A percentile compares a stretch with the other conserved stretches of the same genome.
phyloP scores from a whole-genome alignment of 2,113 vertebrate species.

The Pterophyllum scalare region DNA sequence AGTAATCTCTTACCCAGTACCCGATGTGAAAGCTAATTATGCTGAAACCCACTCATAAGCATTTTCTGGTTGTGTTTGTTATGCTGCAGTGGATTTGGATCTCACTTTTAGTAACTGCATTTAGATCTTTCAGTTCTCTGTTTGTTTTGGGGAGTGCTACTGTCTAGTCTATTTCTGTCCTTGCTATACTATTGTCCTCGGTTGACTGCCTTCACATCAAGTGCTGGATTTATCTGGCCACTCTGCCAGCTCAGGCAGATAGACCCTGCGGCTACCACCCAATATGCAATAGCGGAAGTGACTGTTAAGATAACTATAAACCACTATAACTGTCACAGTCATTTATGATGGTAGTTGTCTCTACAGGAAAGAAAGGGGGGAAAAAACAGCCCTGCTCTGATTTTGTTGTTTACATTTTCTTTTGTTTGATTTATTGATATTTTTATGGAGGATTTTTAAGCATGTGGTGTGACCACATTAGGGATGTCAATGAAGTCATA shows the following conservation, averaged over 20 bases:
- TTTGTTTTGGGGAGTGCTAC: slow-evolving; percentile 62
- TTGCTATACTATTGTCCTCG: slow-evolving; percentile 65
- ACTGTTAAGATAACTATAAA: slow-evolving; percentile 47
- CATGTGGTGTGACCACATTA: not conserved
- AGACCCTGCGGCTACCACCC: slow-evolving; percentile 62
- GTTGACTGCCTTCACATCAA: slow-evolving; percentile 73
- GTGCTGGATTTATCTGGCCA: slow-evolving; percentile 72
- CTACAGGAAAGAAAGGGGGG: not conserved
- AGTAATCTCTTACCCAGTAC: slow-evolving; percentile 34
- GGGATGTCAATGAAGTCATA: not conserved
- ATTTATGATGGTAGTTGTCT: not conserved
- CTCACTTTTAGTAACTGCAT: slow-evolving; percentile 42
- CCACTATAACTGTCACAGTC: slow-evolving; percentile 33
- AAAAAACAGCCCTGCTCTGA: slow-evolving; percentile 2
- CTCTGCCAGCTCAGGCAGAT: slow-evolving; percentile 65
- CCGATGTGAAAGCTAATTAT: slow-evolving; percentile 54
- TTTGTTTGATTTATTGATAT: not conserved
- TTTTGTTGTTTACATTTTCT: not conserved
- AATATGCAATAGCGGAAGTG: slow-evolving; percentile 51
- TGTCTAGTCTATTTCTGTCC: slow-evolving; percentile 76
- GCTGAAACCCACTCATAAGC: slow-evolving; percentile 41
- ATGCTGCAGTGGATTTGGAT: slow-evolving; percentile 30
- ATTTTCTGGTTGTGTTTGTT: slow-evolving; percentile 40
- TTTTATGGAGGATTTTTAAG: not conserved
- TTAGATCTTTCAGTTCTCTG: slow-evolving; percentile 55